Conservation (phyloP, 2,797 vertebrate species). For the Hemitrygon akajei region DNA sequence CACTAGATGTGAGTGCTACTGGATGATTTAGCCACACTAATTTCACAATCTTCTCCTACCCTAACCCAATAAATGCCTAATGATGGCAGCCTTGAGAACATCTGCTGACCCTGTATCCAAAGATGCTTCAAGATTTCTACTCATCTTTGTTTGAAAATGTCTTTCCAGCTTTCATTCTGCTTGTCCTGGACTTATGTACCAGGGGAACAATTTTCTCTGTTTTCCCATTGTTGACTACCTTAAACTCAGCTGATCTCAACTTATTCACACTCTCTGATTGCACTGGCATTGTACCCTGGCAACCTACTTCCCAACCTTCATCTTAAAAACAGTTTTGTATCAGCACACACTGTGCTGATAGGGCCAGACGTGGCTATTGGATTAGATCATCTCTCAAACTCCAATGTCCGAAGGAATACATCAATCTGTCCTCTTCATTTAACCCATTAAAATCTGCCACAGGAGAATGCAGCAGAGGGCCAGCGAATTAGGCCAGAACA, state of each 20-base stretch:
- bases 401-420: not conserved
- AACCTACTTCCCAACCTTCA: too few species aligned
- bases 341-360: too few species aligned
- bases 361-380: too few species aligned
- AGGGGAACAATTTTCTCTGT: not conserved
- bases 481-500: too few species aligned
- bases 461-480: not conserved
- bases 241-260: not conserved
- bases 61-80: not conserved
- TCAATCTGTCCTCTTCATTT: not conserved
- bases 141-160: not conserved
- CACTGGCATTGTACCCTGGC: too few species aligned
- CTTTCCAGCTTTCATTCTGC: not conserved
- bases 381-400: not conserved
- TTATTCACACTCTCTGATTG: too few species aligned
- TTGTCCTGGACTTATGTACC: not conserved
- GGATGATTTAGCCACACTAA: not conserved
- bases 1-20: too few species aligned
- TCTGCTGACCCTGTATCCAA: not conserved
- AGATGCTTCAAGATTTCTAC: not conserved
- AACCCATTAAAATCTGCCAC: not conserved
- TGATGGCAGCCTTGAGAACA: not conserved
- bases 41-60: not conserved
- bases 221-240: not conserved
- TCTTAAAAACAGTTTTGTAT: too few species aligned